phyloP scores from a whole-genome alignment of 1,140 invertebrate genomes.

The Pseudomyrmex sp. region DNA sequence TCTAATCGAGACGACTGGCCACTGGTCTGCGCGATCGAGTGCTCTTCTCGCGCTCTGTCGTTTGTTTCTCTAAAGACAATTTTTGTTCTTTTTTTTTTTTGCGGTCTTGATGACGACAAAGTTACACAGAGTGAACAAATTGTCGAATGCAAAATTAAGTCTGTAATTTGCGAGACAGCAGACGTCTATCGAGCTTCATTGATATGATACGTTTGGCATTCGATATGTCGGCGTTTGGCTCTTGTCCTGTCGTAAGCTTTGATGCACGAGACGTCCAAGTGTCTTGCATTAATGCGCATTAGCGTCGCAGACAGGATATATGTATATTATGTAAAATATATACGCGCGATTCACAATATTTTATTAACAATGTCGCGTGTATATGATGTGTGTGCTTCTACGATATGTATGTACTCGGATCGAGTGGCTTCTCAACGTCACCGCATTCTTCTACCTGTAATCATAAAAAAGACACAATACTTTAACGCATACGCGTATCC shows the following conservation, averaged over 20 bases:
- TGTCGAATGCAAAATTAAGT: neutral
- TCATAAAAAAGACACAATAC: slow-evolving; percentile 2
- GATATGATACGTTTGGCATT: slow-evolving; percentile 37
- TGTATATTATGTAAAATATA: no score
- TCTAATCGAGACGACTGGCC: slow-evolving; percentile 21
- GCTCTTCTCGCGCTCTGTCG: neutral
- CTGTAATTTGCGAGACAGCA: neutral
- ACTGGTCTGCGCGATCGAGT: slow-evolving; percentile 8
- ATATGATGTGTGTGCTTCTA: slow-evolving; percentile 51
- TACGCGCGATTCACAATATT: neutral
- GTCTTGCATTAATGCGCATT: neutral
- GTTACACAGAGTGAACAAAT: neutral
- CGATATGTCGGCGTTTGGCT: slow-evolving; percentile 47
- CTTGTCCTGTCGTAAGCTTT: neutral
- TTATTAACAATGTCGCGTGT: neutral
- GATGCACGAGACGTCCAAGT: neutral
- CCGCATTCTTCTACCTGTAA: slow-evolving; percentile 66
- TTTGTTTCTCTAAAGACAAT: neutral
- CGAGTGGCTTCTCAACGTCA: slow-evolving; percentile 34
- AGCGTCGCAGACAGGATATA: neutral
- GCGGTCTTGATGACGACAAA: neutral
- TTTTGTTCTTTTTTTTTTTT: neutral
- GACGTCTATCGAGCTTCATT: neutral
- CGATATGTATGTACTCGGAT: slow-evolving; percentile 61
- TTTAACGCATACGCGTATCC: neutral